Percentiles rank a stretch among this genome's conserved stretches.
phyloP scores from a whole-genome alignment of 1,140 invertebrate species.

The Meloidogyne hapla region DNA sequence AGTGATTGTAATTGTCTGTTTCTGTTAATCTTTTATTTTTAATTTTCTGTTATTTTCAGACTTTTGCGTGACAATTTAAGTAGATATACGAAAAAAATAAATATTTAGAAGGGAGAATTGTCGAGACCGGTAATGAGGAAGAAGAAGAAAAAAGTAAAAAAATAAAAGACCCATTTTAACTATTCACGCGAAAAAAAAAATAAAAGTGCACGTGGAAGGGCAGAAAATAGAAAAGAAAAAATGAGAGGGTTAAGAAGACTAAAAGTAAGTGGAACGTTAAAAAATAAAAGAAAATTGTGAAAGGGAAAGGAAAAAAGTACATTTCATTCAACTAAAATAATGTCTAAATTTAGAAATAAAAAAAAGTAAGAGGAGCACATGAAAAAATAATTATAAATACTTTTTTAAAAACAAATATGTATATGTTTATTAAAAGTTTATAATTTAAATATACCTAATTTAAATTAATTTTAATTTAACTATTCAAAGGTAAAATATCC shows the following conservation, averaged over 20 bases:
- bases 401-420: no score
- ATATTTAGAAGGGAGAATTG: background rate
- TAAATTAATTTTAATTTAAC: no score
- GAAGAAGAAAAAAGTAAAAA: background rate
- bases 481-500: no score
- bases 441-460: no score
- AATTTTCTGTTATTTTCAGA: background rate
- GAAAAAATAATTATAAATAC: constrained; percentile 16
- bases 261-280: background rate
- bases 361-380: background rate
- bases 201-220: background rate
- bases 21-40: constrained; percentile 1
- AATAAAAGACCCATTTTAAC: background rate
- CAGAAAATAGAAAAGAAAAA: background rate
- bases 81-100: background rate
- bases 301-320: background rate
- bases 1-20: background rate
- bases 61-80: background rate
- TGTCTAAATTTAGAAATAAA: constrained; percentile 7
- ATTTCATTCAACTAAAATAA: constrained; percentile 19
- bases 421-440: no score
- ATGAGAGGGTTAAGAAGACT: background rate
- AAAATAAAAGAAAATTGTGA: background rate
- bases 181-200: background rate
- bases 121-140: constrained; percentile 2